Percentiles rank a stretch among this genome's conserved stretches.
Conservation (phyloP, 2,113 vertebrate species). For the Apaloderma vittatum region DNA sequence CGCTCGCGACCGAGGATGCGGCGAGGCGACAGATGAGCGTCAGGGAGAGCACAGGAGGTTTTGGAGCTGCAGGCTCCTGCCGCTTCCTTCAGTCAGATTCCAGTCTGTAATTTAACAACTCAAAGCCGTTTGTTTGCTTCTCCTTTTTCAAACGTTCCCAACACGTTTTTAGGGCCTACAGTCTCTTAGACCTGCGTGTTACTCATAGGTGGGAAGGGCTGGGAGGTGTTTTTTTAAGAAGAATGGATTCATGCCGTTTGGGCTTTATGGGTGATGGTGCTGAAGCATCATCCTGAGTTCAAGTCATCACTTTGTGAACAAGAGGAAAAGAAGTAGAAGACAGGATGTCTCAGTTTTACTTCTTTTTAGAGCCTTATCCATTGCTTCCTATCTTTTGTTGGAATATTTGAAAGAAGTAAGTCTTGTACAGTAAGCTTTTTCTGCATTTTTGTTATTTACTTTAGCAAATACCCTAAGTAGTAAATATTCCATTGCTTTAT, state of each 20-base stretch:
- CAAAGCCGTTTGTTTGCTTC: not conserved
- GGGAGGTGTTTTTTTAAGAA: not conserved
- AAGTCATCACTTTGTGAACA: not conserved
- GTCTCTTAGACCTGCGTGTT: fast-evolving
- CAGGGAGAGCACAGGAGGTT: not conserved
- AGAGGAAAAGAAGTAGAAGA: not conserved
- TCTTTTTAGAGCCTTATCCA: not conserved
- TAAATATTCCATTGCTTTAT: not conserved
- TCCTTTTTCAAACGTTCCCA: not conserved
- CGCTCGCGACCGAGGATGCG: no score
- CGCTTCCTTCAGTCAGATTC: not conserved
- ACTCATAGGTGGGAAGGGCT: not conserved
- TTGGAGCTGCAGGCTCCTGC: not conserved
- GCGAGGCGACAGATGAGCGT: no score
- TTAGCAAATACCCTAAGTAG: not conserved
- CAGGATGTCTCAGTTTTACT: not conserved
- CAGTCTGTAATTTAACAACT: not conserved
- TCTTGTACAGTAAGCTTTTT: not conserved
- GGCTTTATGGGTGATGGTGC: not conserved
- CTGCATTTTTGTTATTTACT: not conserved
- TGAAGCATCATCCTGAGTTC: not conserved
- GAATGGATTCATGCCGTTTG: not conserved
- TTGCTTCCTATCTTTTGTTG: not conserved
- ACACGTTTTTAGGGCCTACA: not conserved
- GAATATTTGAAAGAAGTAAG: not conserved